Base-by-base conservation (phyloP, 2,113 vertebrate genomes). In the Electrona antarctica region DNA sequence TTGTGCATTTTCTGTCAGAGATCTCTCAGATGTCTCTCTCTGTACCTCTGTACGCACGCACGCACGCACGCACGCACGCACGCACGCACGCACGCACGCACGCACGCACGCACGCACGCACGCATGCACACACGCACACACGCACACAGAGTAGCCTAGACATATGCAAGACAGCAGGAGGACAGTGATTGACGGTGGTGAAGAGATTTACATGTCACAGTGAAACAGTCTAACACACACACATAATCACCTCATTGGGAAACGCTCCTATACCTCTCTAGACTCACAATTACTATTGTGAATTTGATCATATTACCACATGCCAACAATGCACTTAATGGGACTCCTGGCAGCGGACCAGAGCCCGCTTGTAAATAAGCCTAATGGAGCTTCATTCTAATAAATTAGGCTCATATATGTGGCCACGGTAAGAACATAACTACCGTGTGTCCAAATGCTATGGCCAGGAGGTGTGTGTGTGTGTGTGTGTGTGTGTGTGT, bases 201-300 rank as follows among this genome's bases (percentile, higher is more conserved):
- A 69, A 59, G 58, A 88, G 84, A 89, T 90, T 91, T 88, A 85
- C 83, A 81, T 76, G 79, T 79, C 75, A 69, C 69, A 73, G 76
- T 72, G 80, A 90, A 87, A 91, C 66, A 81, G 80, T 79, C 85
- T 90, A 91, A 91, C 88, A 92, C 66, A 60, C 67, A 77, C 78
- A 83, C 85, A 91, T 87, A 82, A 91, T 90, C 87, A 86, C 85
- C 85, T 90, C 87, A 81, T 91, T 87, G 77, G 79, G 84, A 92
- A 86, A 69, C 87, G 80, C 65, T 83, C 76, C 84, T 69, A 21
- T 21, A 80, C 87, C 84, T 87, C 88, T 90, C 81, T 88, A 85
- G 84, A 84, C 81, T 87, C 77, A 88, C 89, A 82, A 91, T 93
- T 92, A 92, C 90, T 87, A 90, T 90, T 93, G 89, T 92, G 87